phyloP scores from a whole-genome alignment of 2,888 invertebrate species.

The Horisme vitalbata region DNA sequence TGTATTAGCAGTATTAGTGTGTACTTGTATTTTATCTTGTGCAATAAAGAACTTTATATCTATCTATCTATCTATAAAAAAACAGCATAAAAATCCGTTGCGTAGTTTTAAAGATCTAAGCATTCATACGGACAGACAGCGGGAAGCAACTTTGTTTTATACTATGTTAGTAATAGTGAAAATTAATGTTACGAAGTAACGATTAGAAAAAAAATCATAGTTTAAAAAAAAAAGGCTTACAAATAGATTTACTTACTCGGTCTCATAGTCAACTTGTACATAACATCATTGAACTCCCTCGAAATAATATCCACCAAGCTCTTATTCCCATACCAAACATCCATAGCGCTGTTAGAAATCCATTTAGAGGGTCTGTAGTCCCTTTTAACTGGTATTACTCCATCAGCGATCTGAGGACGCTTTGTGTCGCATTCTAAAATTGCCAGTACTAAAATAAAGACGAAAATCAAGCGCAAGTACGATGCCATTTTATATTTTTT shows the following conservation, averaged over 20 bases:
- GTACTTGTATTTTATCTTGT: too few relatives aligned
- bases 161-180: too few relatives aligned
- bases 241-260: slow-evolving; percentile 41
- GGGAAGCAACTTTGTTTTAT: too few relatives aligned
- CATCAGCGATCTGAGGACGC: slow-evolving; percentile 31
- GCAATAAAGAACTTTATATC: too few relatives aligned
- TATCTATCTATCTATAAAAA: too few relatives aligned
- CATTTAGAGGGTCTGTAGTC: slow-evolving; percentile 59
- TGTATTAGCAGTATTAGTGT: too few relatives aligned
- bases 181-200: too few relatives aligned
- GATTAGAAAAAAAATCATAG: too few relatives aligned
- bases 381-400: slow-evolving; percentile 24
- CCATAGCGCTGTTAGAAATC: slow-evolving; percentile 61
- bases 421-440: slow-evolving; percentile 37
- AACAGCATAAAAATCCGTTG: too few relatives aligned
- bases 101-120: too few relatives aligned
- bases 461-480: not conserved
- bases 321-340: slow-evolving; percentile 66
- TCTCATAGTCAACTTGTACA: slow-evolving; percentile 50
- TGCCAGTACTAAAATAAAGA: slow-evolving; percentile 1
- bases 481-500: not conserved
- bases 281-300: slow-evolving; percentile 52
- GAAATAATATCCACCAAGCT: slow-evolving; percentile 56
- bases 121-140: too few relatives aligned
- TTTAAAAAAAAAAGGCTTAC: too few relatives aligned